Percentiles rank a stretch among this genome's conserved stretches.
phyloP scores from a whole-genome alignment of 2,113 vertebrate species.

The Hippocampus comes region DNA sequence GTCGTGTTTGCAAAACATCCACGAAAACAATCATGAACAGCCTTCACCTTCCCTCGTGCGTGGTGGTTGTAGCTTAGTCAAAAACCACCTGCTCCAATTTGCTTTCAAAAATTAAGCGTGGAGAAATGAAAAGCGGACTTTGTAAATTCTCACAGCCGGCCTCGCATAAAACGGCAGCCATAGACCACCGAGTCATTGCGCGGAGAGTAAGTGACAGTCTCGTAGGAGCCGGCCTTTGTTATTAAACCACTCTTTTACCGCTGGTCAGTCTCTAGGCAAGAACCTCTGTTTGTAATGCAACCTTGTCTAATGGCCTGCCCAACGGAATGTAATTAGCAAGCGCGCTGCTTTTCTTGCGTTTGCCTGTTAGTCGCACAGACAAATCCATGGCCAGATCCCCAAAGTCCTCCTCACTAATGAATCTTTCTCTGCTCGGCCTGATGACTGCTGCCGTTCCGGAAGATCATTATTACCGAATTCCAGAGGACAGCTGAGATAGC shows the following conservation, averaged over 20 bases:
- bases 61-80: slow-evolving; percentile 8
- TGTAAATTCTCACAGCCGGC: slow-evolving; percentile 25
- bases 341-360: slow-evolving; percentile 53
- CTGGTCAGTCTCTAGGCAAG: slow-evolving; percentile 60
- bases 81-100: slow-evolving; percentile 17
- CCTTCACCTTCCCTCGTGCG: neutral
- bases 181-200: slow-evolving; percentile 23
- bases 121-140: slow-evolving; percentile 6
- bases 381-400: slow-evolving; percentile 62
- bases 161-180: slow-evolving; percentile 34
- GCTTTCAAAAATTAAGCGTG: slow-evolving; percentile 1
- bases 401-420: slow-evolving; percentile 62
- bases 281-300: slow-evolving; percentile 64
- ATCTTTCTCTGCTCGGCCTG: slow-evolving; percentile 53
- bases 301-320: slow-evolving; percentile 62
- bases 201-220: slow-evolving; percentile 35
- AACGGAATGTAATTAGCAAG: slow-evolving; percentile 71
- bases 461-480: slow-evolving; percentile 63
- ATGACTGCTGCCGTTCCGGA: slow-evolving; percentile 53
- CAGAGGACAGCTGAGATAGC: slow-evolving; percentile 51
- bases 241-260: slow-evolving; percentile 66
- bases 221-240: slow-evolving; percentile 47
- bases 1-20: neutral
- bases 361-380: slow-evolving; percentile 49
- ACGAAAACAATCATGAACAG: slow-evolving; percentile 14